Evolutionary conservation across 2,113 vertebrate genomes (phyloP), one percentile per base, ranked within the genome.

Genomic region (Montifringilla adamsi): DNA sequence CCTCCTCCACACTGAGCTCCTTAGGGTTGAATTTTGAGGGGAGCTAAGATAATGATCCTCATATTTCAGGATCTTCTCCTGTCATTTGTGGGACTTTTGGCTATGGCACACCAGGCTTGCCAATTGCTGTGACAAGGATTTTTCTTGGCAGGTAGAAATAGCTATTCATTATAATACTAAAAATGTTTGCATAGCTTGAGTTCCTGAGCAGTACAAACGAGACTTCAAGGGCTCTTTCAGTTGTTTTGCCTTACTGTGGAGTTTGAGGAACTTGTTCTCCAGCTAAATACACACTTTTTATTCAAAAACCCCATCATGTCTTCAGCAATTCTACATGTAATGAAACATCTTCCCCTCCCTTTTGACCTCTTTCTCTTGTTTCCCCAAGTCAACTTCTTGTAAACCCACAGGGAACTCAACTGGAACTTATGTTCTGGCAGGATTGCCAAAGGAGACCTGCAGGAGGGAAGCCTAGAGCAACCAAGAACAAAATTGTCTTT

Each of bases 11-110:
- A 52, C 66, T 20, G 64, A 83, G 47, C 68, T 96, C 86, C 74
- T 62, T 63, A 69, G 56, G 75, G 80, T 52, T 93, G 89, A 92
- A 79, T 96, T 94, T 63, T 69, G 73, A 90, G 53, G 50, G 62
- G 52, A 83, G 46, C 37, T 53, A 47, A 53, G 72, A 82, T 95
- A 85, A 95, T 41, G 39, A 87, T 72, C 35, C 81, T 39, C 3
- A 12, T 87, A 49, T 90, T 93, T 94, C 80, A 78, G n/a, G 87
- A 82, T 68, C 85, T 95, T 49, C 39, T 84, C 30, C 55, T 69
- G 77, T 77, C 84, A 22, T 68, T 62, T 84, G 47, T 82, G 52
- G 74, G 41, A 75, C 58, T 87, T 87, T 14, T 14, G 37, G 73
- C 78, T 77, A 3, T 70, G 49, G 62, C 31, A 10, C 16, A 17